Base-by-base conservation (phyloP, 2,113 vertebrate genomes). In the Myiopsitta monachus region DNA sequence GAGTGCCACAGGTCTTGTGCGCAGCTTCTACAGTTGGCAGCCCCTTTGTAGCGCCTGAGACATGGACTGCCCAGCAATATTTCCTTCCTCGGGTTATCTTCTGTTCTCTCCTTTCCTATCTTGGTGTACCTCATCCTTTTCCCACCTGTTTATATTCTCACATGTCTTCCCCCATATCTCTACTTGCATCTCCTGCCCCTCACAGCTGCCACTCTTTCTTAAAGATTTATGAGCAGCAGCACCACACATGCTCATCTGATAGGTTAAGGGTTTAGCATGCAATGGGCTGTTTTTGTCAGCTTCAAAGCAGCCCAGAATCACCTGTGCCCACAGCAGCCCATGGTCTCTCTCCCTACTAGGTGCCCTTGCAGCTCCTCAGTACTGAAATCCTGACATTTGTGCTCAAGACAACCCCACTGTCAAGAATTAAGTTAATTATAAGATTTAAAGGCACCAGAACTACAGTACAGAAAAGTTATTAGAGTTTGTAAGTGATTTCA, bases 61-160 rank as follows among this genome's bases (percentile, higher is more conserved):
- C 39, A 69, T 0, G 0, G 0, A 15, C 39, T 31, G 12, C 23
- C 16, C 4, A 6, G 9, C 14, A 46, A 16, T 0, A 1, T 11
- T 18, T 12, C 30, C 28, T 52, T 73, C 15, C 26, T 72, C 46
- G 24, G 26, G 6, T 31, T 36, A 10, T 33, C 54, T 9, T 30
- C 36, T 69, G 3, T 17, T 76, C 39, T 70, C 17, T 41, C 21
- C 59, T 79, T 18, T 54, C 18, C 7, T 6, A 9, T 14, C 15
- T 46, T 55, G 14, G 1, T 3, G 3, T 31, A 51, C 9, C 8
- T 76, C 49, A n/a, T 30, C 4, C 10, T 68, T 63, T 54, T 33
- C 23, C 10, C 49, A 57, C 9, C 36, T 18, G 18, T 38, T 76
- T 44, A 51, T 39, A 31, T n/a, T 61, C 55, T 39, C 3, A 0